These are phyloP conservation scores for Philereme transversata DNA, from an alignment of 2,888 invertebrate genomes.

Conservation along the genomic window DNA sequence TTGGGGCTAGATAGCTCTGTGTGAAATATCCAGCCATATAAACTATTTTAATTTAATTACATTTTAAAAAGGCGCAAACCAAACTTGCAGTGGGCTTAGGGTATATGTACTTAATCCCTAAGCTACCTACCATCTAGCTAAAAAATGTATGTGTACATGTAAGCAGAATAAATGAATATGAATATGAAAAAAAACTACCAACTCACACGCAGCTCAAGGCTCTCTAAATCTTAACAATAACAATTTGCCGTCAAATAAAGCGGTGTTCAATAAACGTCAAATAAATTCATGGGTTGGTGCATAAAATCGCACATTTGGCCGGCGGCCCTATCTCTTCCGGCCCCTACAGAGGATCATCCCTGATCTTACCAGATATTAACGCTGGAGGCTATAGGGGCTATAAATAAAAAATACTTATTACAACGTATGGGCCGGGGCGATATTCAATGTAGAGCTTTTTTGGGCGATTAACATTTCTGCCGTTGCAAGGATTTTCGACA, in stretches of 20 bases:
- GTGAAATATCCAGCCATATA: no score
- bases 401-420: slow-evolving; percentile 80
- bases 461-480: slow-evolving; percentile 29
- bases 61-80: no score
- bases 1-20: no score
- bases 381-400: slow-evolving; percentile 70
- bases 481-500: background rate
- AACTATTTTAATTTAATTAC: no score
- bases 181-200: no score
- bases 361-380: slow-evolving; percentile 77
- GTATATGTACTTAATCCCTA: no score
- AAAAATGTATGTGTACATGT: no score
- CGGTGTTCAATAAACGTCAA: slow-evolving; percentile 69
- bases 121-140: no score
- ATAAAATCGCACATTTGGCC: slow-evolving; percentile 63
- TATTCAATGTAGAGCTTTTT: slow-evolving; percentile 66
- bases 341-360: slow-evolving; percentile 68
- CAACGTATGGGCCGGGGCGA: slow-evolving; percentile 58
- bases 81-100: no score
- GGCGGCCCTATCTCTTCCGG: slow-evolving; percentile 42
- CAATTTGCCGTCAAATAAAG: slow-evolving; percentile 54
- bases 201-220: background rate
- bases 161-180: no score
- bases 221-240: slow-evolving; percentile 45
- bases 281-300: slow-evolving; percentile 59